Conservation (phyloP, 2,888 invertebrate species). For the Macaria liturata region DNA sequence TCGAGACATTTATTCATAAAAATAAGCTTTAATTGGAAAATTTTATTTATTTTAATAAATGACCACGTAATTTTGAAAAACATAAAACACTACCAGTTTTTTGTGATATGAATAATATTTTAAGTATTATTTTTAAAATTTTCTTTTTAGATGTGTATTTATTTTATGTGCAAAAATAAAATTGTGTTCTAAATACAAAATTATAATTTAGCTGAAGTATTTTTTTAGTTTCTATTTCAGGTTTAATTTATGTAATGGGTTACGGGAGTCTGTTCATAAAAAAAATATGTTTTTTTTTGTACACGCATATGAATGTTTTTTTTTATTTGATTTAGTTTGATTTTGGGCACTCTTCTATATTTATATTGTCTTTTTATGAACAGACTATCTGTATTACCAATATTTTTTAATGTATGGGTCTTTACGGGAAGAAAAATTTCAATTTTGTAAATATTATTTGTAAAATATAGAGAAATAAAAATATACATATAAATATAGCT, state of each 20-base stretch:
- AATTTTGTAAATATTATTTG: conserved; percentile 78
- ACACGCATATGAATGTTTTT: no score
- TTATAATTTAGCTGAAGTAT: conserved; percentile 31
- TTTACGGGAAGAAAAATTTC: conserved; percentile 68
- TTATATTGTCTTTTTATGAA: conserved; percentile 10
- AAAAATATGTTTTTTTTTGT: neutral
- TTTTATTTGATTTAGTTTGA: no score
- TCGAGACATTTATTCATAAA: conserved; percentile 36
- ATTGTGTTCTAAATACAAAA: conserved; percentile 53
- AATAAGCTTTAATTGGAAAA: conserved; percentile 70
- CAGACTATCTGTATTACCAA: conserved; percentile 25
- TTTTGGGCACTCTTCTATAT: no score
- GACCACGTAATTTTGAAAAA: no score
- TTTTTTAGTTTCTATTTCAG: conserved; percentile 48
- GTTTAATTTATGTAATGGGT: conserved; percentile 34
- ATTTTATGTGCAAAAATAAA: conserved; percentile 46
- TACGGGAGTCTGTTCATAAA: conserved; percentile 34
- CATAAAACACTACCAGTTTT: conserved; percentile 63
- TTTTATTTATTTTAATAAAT: conserved; percentile 64
- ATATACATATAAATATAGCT: conserved; percentile 77
- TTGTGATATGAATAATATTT: conserved; percentile 78
- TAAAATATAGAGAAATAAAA: conserved; percentile 76
- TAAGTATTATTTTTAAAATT: conserved; percentile 53
- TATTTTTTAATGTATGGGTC: conserved; percentile 55
- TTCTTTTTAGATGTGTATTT: conserved; percentile 43